Percentiles rank a stretch among this genome's conserved stretches.
Conservation (phyloP, 2,113 vertebrate species). For the Megaleporinus macrocephalus region DNA sequence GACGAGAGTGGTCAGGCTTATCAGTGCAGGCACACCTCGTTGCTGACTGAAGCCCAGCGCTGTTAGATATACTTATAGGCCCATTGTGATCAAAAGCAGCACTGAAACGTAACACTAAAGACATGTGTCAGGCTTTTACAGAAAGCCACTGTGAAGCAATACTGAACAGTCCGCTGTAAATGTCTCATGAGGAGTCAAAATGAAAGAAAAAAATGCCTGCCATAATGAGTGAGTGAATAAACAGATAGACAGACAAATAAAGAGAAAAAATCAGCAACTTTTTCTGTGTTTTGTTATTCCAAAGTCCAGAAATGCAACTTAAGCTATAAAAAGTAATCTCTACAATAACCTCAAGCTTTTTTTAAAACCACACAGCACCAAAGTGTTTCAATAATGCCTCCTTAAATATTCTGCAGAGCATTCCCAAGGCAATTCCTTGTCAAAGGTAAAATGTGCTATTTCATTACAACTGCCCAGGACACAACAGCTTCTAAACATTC, state of each 20-base stretch:
- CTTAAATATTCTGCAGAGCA: constrained; percentile 31
- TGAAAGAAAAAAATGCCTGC: no score
- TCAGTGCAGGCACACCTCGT: constrained; percentile 44
- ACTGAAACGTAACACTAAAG: neutral
- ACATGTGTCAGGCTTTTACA: neutral
- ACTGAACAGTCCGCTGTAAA: no score
- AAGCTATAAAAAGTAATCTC: constrained; percentile 51
- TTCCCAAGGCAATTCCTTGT: constrained; percentile 27
- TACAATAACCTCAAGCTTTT: constrained; percentile 18
- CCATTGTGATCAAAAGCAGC: constrained; percentile 39
- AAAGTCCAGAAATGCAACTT: constrained; percentile 44
- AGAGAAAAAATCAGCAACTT: constrained; percentile 41
- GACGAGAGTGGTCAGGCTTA: constrained; percentile 29
- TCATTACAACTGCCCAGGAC: constrained; percentile 33
- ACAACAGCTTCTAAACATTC: neutral
- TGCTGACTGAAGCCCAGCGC: constrained; percentile 18
- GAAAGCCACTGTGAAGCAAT: neutral
- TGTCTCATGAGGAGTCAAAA: neutral
- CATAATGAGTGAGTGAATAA: neutral
- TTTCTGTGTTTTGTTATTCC: constrained; percentile 8
- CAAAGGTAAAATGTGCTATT: constrained; percentile 31
- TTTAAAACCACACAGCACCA: constrained; percentile 19
- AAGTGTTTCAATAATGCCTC: constrained; percentile 9
- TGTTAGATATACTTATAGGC: constrained; percentile 22
- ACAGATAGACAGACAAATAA: neutral